A percentile compares a stretch with the other conserved stretches of the same genome.
phyloP scores from a whole-genome alignment of 2,113 vertebrate genomes.

The Coptodon bakossiorum region DNA sequence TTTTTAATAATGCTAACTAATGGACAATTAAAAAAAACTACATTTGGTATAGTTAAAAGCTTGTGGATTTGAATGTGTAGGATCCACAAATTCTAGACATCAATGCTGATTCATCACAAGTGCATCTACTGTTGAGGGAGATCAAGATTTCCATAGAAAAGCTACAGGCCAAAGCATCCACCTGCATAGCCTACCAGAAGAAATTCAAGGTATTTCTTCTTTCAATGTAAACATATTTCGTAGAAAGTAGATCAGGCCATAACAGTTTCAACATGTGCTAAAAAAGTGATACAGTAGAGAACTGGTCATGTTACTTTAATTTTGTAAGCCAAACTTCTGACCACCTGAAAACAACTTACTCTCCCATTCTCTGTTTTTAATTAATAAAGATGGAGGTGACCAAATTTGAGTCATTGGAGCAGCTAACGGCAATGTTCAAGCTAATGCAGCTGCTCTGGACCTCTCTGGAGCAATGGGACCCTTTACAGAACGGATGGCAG shows the following conservation, averaged over 20 bases:
- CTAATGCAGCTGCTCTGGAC: conserved; percentile 82
- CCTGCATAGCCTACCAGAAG: conserved; percentile 79
- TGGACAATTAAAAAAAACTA: not conserved
- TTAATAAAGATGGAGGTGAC: conserved; percentile 76
- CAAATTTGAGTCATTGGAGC: conserved; percentile 76
- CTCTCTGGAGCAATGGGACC: conserved; percentile 76
- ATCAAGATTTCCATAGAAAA: conserved; percentile 75
- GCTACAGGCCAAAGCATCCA: conserved; percentile 75
- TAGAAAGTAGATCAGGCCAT: not conserved
- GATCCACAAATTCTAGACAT: conserved; percentile 79
- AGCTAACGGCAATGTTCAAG: conserved; percentile 71
- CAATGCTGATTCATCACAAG: conserved; percentile 62
- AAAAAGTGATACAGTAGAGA: not conserved
- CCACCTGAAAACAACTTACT: not conserved
- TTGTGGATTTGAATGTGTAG: conserved; percentile 52
- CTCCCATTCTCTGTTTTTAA: not conserved
- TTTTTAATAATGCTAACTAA: not conserved
- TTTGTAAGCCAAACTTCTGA: not conserved
- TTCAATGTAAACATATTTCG: not conserved
- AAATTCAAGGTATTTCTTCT: conserved; percentile 79
- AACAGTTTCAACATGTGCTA: not conserved
- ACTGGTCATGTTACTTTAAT: not conserved
- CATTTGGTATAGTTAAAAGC: not conserved
- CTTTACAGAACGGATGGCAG: conserved; percentile 70
- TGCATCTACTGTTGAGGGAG: conserved; percentile 66